Conservation (phyloP, 2,113 vertebrate species). For the Planiliza haematocheilus region DNA sequence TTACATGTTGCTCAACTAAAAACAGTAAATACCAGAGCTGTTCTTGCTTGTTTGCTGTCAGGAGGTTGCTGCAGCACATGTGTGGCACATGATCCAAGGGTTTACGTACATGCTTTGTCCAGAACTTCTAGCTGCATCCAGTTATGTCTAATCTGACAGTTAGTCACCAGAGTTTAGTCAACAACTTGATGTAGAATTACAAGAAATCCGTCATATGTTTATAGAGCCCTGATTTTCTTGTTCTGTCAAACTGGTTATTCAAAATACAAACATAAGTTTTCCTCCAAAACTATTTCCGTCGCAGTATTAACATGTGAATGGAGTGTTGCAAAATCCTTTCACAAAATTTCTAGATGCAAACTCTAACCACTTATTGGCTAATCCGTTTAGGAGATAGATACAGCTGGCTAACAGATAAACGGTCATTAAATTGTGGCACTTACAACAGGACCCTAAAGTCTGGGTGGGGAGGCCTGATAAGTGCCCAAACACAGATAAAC, state of each 20-base stretch:
- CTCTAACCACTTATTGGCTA: neutral
- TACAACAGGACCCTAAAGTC: neutral
- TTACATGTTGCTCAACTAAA: too few relatives aligned
- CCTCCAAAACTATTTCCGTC: too few relatives aligned
- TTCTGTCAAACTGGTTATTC: neutral
- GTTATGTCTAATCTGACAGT: too few relatives aligned
- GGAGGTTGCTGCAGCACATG: too few relatives aligned
- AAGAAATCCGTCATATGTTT: neutral
- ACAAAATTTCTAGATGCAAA: too few relatives aligned
- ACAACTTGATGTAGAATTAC: neutral
- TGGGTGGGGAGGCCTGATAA: slow-evolving; percentile 32
- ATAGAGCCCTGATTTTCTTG: neutral
- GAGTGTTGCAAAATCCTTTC: neutral
- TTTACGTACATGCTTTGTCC: too few relatives aligned
- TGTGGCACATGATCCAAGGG: too few relatives aligned
- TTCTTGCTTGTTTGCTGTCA: too few relatives aligned
- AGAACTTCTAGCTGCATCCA: neutral
- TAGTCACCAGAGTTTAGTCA: neutral
- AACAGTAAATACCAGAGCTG: too few relatives aligned
- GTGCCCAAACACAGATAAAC: slow-evolving; percentile 28
- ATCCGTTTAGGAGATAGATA: neutral
- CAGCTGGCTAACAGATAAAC: slow-evolving; percentile 18
- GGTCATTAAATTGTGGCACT: slow-evolving; percentile 3
- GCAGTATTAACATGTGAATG: too few relatives aligned
- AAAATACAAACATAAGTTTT: too few relatives aligned